Conservation (phyloP, 2,113 vertebrate species). For the Bothrops jararaca region DNA sequence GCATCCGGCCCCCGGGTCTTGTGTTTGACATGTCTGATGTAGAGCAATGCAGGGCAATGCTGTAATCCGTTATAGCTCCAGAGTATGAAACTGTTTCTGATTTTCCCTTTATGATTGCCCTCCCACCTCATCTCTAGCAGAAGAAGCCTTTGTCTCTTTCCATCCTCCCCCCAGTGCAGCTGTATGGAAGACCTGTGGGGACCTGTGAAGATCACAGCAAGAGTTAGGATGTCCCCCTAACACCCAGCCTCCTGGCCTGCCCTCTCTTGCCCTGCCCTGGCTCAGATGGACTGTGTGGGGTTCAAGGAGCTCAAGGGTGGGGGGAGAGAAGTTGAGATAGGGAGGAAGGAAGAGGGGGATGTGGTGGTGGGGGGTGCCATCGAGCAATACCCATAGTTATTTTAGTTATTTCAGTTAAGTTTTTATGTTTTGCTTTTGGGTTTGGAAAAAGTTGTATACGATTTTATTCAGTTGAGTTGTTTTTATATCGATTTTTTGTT, state of each 20-base stretch:
- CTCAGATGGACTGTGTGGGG: background rate
- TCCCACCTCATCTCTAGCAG: background rate
- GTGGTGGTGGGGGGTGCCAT: too few relatives aligned
- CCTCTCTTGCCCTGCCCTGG: accelerated
- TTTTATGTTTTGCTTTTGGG: too few relatives aligned
- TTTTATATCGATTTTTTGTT: too few relatives aligned
- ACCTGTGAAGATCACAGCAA: background rate
- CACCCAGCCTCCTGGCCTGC: background rate
- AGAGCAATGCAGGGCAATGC: background rate
- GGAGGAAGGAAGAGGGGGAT: too few relatives aligned
- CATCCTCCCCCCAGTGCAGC: background rate
- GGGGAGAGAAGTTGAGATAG: too few relatives aligned
- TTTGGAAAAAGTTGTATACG: too few relatives aligned
- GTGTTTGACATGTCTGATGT: too few relatives aligned
- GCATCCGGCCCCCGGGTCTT: too few relatives aligned
- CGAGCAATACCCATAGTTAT: too few relatives aligned
- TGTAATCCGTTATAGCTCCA: background rate
- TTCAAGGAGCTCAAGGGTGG: background rate
- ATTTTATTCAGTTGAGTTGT: too few relatives aligned
- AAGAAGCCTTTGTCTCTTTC: background rate
- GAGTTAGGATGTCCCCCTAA: background rate
- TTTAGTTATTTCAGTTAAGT: too few relatives aligned
- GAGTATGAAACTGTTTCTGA: background rate
- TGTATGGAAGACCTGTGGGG: background rate
- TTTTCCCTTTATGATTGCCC: background rate